Evolutionary conservation across 2,797 vertebrate genomes (phyloP).

Genomic region (Sparus aurata): DNA sequence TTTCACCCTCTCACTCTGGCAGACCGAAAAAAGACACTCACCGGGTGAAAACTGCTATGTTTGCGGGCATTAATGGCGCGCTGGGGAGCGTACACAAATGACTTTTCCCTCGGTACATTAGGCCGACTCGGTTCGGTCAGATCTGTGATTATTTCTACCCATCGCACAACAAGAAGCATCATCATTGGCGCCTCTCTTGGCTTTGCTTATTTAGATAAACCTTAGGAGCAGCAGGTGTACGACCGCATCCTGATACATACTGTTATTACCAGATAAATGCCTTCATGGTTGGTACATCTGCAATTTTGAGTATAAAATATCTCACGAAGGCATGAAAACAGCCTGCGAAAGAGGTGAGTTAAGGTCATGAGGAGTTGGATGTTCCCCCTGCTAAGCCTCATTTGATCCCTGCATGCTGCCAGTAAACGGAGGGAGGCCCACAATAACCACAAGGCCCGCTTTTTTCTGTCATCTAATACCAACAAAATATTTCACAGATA

Average conservation of each 20-base stretch:
- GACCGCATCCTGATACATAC: neutral
- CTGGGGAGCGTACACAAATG: slow-evolving; percentile 5
- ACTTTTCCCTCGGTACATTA: slow-evolving; percentile 25
- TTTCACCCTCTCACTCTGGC: neutral
- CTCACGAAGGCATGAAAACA: slow-evolving; percentile 24
- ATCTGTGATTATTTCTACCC: slow-evolving; percentile 10
- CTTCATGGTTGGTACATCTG: slow-evolving; percentile 22
- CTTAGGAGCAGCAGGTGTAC: slow-evolving; percentile 1
- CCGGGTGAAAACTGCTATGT: slow-evolving; percentile 20
- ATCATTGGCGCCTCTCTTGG: neutral
- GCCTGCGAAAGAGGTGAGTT: slow-evolving; percentile 39
- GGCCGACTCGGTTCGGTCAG: slow-evolving; percentile 10
- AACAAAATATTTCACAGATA: slow-evolving; percentile 83
- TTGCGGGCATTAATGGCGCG: slow-evolving; percentile 21
- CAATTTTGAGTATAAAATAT: slow-evolving; percentile 20
- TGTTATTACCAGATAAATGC: slow-evolving; percentile 20
- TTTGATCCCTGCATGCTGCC: slow-evolving; percentile 55
- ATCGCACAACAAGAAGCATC: neutral
- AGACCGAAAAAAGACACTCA: neutral
- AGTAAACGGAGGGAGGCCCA: slow-evolving; percentile 53
- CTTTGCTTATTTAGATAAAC: slow-evolving; percentile 10
- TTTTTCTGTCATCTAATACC: slow-evolving; percentile 77
- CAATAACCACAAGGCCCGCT: slow-evolving; percentile 57
- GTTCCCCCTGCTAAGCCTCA: slow-evolving; percentile 40
- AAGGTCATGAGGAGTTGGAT: slow-evolving; percentile 37